Evolutionary conservation across 2,888 invertebrate species (phyloP), one percentile per base, ranked within the genome.

Genomic region (Anthophora plumipes): DNA sequence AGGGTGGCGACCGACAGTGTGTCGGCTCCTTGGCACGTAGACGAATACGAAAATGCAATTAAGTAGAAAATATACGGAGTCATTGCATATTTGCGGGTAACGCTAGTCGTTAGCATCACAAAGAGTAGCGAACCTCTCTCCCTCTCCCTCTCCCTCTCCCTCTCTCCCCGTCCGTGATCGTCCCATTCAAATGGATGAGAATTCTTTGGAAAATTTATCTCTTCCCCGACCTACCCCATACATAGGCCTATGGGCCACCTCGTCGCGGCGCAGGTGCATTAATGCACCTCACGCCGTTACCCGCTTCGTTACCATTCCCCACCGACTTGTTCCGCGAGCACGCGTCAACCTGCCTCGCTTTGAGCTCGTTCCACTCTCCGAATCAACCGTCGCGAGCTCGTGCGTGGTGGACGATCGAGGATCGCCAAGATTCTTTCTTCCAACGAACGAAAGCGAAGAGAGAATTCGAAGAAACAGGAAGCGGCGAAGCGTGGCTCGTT

Each of bases 41-140:
- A 60, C 86, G 91, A 91, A 91, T 92, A 90, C 91, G 91, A 89
- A 91, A 92, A 92, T 92, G 92, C 93, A 93, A 93, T 93, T 93
- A 93, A 92, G 89, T 90, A 87, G 89, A 89, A 92, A 91, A 92
- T 93, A 92, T 91, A 92, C 93, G 90, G 87, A 85, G 88, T 86
- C 89, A 85, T 89, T 90, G 92, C 92, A 92, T 93, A 93, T 93
- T 92, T 91, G 91, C 87, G 89, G 86, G 75, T 88, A 88, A 89
- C 91, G 90, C 89, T 90, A 84, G 87, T 90, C 91, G 91, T 92
- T 93, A 92, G 91, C 91, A 91, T 92, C 89, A 92, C 92, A 91
- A 92, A 92, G 92, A 90, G 88, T 59, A 60, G 37, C 67, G 31
- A 48, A 61, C n/a, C n/a, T n/a, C n/a, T n/a, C n/a, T n/a, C n/a